These are phyloP conservation scores for Nephrocerus scutellatus DNA, from an alignment of 2,888 invertebrate species.

Conservation along the genomic window DNA sequence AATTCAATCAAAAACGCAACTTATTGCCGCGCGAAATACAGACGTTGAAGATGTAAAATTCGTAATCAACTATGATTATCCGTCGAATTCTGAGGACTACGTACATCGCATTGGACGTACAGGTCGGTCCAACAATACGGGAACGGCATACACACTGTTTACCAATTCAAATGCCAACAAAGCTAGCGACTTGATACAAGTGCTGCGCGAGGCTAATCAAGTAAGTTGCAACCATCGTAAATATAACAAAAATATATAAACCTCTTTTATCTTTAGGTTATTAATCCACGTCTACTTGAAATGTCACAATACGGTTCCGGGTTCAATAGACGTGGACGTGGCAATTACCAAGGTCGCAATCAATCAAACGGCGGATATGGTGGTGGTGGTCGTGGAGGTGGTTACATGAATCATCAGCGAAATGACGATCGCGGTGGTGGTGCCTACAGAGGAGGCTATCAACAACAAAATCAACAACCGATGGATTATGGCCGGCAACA, in stretches of 20 bases:
- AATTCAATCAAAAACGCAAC: conserved; percentile 20
- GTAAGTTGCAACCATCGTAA: conserved; percentile 35
- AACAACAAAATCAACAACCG: conserved; percentile 32
- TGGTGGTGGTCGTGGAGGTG: conserved; percentile 18
- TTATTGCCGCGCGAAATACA: conserved; percentile 49
- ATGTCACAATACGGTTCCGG: conserved; percentile 51
- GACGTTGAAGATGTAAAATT: conserved; percentile 99
- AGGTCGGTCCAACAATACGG: conserved; percentile 84
- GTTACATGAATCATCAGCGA: conserved; percentile 18
- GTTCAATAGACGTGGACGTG: conserved; percentile 32
- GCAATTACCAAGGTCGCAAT: conserved; percentile 16
- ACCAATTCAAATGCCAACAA: conserved; percentile 85
- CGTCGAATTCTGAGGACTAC: conserved; percentile 95
- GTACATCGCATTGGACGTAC: conserved; percentile 91
- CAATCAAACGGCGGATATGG: conserved; percentile 19
- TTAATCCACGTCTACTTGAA: conserved; percentile 81
- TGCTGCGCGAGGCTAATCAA: conserved; percentile 90
- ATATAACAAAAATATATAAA: not conserved
- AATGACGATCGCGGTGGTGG: conserved; percentile 28
- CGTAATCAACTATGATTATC: conserved; percentile 98
- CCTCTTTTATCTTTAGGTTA: conserved; percentile 48
- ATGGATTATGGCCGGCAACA: too few relatives aligned
- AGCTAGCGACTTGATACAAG: conserved; percentile 84
- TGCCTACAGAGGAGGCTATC: conserved; percentile 33
- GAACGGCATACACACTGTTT: conserved; percentile 95